Percentiles rank a stretch among this genome's conserved stretches.
Evolutionary conservation across 2,888 invertebrate genomes (phyloP).

Genomic region (Cryptocheilus praepositus): DNA sequence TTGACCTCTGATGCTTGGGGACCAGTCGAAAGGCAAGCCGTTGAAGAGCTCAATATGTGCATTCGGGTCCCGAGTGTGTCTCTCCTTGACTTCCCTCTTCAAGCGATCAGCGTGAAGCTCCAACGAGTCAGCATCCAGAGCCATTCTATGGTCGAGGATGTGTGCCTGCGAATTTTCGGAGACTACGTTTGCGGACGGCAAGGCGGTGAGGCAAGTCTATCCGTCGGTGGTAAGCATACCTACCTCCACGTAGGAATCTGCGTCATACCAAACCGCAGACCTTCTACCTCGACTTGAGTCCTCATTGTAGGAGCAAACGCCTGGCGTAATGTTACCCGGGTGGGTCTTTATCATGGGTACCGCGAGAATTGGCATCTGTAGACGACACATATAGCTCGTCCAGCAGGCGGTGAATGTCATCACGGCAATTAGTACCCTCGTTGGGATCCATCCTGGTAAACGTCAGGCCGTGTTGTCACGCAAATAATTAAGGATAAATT

Average conservation of each 20-base stretch:
- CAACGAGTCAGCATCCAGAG: not conserved
- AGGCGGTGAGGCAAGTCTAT: no score
- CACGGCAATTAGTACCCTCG: constrained; percentile 77
- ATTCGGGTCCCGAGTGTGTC: no score
- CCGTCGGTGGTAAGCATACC: no score
- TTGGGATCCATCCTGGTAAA: constrained; percentile 76
- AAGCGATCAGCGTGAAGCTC: no score
- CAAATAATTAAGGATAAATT: no score
- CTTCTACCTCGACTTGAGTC: constrained; percentile 16
- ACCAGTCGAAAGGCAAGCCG: constrained; percentile 58
- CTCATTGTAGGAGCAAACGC: constrained; percentile 21
- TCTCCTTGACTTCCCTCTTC: no score
- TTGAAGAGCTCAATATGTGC: constrained; percentile 39
- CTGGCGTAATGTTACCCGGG: not conserved
- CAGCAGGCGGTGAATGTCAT: constrained; percentile 86
- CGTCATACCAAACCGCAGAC: constrained; percentile 33
- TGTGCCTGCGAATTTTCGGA: constrained; percentile 5
- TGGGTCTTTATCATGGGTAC: constrained; percentile 64
- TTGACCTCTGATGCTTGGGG: constrained; percentile 59
- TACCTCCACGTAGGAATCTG: constrained; percentile 30
- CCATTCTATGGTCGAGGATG: constrained; percentile 19
- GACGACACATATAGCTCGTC: constrained; percentile 84
- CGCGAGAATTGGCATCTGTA: constrained; percentile 82
- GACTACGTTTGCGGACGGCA: no score
- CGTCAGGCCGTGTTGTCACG: no score